phyloP scores from a whole-genome alignment of 2,888 invertebrate genomes.

The Lasioglossum lativentre region DNA sequence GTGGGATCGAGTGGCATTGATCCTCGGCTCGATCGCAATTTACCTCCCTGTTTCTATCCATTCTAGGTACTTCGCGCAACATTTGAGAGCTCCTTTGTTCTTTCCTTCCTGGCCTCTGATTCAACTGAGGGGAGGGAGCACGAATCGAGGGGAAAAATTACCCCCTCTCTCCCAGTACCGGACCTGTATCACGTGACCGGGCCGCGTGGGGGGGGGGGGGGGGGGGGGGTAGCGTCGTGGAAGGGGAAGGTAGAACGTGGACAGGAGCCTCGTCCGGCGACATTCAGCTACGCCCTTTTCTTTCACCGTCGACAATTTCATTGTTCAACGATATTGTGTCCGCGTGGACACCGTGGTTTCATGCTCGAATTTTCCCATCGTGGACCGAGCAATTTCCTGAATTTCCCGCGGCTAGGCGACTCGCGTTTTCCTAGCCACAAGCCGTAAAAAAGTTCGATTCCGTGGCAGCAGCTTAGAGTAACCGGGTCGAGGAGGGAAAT shows the following conservation, averaged over 20 bases:
- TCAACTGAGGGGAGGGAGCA: no score
- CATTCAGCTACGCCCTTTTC: no score
- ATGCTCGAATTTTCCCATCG: background rate
- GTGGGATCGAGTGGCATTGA: constrained; percentile 40
- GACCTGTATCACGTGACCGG: no score
- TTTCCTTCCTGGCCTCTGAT: background rate
- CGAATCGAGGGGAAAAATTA: no score
- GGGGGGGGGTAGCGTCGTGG: no score
- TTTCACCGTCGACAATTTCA: no score
- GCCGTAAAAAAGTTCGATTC: background rate
- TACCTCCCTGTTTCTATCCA: constrained; percentile 42
- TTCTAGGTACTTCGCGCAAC: background rate
- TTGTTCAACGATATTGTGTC: background rate
- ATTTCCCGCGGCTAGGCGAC: background rate
- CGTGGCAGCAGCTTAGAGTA: background rate
- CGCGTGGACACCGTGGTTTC: background rate
- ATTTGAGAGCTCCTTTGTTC: background rate
- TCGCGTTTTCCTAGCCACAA: background rate
- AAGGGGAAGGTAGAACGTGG: no score
- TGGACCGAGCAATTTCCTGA: background rate
- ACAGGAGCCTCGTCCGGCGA: no score
- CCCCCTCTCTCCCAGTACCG: no score
- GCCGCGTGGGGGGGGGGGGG: no score
- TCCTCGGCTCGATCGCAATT: constrained; percentile 59
- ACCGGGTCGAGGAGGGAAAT: background rate